A percentile compares a stretch with the other conserved stretches of the same genome.
phyloP scores from a whole-genome alignment of 2,113 vertebrate genomes.

The Anhinga rufa region DNA sequence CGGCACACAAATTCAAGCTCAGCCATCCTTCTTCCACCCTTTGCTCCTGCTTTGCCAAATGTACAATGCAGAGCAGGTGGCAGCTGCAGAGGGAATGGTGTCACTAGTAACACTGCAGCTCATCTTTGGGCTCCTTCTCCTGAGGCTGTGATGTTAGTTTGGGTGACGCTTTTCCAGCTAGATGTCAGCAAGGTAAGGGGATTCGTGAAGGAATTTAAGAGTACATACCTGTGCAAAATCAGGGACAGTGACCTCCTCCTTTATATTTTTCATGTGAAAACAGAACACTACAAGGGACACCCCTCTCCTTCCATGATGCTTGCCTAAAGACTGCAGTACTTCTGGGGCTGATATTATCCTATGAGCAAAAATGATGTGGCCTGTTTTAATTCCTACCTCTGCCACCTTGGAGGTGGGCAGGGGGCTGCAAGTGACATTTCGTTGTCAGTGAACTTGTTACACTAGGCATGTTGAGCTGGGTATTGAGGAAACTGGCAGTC shows the following conservation, averaged over 20 bases:
- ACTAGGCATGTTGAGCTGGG: rapidly evolving
- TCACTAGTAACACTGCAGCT: neutral
- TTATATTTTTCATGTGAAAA: neutral
- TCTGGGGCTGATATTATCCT: neutral
- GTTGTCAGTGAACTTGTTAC: neutral
- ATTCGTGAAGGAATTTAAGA: neutral
- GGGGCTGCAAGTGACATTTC: neutral
- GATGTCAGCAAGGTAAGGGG: neutral
- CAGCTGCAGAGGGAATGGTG: neutral
- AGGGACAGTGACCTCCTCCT: neutral
- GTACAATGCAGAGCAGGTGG: rapidly evolving
- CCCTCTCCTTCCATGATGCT: neutral
- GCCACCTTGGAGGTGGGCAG: neutral
- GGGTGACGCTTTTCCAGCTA: neutral
- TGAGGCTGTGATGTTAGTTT: neutral
- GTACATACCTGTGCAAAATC: neutral
- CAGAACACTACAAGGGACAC: neutral
- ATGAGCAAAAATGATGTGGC: neutral
- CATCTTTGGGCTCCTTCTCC: neutral
- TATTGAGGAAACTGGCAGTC: rapidly evolving
- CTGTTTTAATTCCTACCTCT: neutral
- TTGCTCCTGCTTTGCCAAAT: neutral
- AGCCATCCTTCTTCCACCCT: neutral
- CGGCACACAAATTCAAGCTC: neutral
- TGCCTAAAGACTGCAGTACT: neutral